phyloP scores from a whole-genome alignment of 1,140 invertebrate genomes.

The Drosophila nebulosa region DNA sequence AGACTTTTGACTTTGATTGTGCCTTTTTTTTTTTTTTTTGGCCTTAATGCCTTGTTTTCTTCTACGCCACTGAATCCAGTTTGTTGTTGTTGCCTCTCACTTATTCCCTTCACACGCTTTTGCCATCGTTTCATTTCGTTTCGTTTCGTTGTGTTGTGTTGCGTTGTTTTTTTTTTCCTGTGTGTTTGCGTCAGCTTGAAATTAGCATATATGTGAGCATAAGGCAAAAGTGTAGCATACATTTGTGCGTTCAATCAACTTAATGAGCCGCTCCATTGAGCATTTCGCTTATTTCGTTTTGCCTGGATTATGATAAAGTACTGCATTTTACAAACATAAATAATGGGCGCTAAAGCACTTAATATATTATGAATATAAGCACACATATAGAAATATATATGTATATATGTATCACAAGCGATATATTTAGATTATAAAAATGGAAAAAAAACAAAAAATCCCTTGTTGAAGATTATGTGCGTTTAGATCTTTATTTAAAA shows the following conservation, averaged over 20 bases:
- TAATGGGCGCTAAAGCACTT: constrained; percentile 40
- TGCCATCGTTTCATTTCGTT: constrained; percentile 15
- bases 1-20: constrained; percentile 5
- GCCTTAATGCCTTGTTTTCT: constrained; percentile 12
- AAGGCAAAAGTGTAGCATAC: constrained; percentile 33
- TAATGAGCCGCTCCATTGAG: constrained; percentile 68
- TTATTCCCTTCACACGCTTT: constrained; percentile 13
- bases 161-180: constrained; percentile 23
- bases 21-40: too few relatives aligned
- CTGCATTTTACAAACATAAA: constrained; percentile 39
- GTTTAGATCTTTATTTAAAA: too few relatives aligned
- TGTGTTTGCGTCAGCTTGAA: constrained; percentile 46
- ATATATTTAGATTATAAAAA: neutral
- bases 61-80: constrained; percentile 8
- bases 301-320: constrained; percentile 49
- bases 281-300: constrained; percentile 23
- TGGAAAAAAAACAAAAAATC: too few relatives aligned
- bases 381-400: neutral
- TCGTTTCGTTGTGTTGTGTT: constrained; percentile 5
- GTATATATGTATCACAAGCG: neutral
- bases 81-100: constrained; percentile 19
- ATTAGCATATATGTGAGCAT: constrained; percentile 55
- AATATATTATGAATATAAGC: constrained; percentile 35
- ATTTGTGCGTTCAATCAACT: constrained; percentile 67
- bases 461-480: too few relatives aligned